Evolutionary conservation across 2,888 invertebrate genomes (phyloP).

Genomic region (Epirrita christyi): DNA sequence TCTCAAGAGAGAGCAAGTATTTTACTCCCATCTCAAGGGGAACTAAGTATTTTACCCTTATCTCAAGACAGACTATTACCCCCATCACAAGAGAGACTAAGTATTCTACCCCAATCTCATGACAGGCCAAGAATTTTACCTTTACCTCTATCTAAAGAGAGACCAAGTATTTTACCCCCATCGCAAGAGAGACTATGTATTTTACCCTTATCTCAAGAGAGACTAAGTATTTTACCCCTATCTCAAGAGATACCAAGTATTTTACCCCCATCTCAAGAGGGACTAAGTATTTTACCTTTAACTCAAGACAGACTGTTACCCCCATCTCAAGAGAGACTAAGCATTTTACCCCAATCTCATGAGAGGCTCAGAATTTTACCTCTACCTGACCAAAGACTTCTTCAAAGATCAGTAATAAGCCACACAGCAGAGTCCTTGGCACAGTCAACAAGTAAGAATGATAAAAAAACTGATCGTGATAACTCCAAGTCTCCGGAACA

Average conservation of each 20-base stretch:
- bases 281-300: constrained; percentile 28
- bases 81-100: not conserved
- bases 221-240: constrained; percentile 30
- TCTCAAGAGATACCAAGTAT: not conserved
- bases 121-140: constrained; percentile 43
- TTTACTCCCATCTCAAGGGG: constrained; percentile 37
- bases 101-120: constrained; percentile 3
- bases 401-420: constrained; percentile 70
- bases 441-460: constrained; percentile 49
- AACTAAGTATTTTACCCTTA: constrained; percentile 26
- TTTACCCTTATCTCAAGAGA: constrained; percentile 35
- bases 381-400: constrained; percentile 14
- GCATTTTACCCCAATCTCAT: constrained; percentile 3
- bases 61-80: not conserved
- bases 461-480: constrained; percentile 52
- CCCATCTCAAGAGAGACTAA: too few species aligned
- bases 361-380: constrained; percentile 45
- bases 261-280: constrained; percentile 37
- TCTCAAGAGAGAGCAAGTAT: not conserved
- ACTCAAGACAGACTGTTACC: too few species aligned
- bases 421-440: constrained; percentile 75
- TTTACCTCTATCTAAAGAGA: constrained; percentile 42
- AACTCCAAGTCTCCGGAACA: constrained; percentile 68
- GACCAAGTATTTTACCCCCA: constrained; percentile 31
- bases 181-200: constrained; percentile 43